phyloP scores from a whole-genome alignment of 2,888 invertebrate genomes.

The Leptinotarsa rubiginosa region DNA sequence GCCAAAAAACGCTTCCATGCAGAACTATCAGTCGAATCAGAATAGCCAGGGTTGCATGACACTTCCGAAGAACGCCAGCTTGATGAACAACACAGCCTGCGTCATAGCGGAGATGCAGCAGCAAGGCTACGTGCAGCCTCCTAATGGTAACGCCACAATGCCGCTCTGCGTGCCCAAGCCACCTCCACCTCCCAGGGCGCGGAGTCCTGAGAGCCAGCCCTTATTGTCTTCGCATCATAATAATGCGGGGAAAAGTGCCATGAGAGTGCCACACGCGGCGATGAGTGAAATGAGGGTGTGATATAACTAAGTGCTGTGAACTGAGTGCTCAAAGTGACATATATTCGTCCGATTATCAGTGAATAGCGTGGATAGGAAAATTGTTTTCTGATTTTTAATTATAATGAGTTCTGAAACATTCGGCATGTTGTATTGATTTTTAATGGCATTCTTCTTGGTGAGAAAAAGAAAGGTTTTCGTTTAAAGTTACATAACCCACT shows the following conservation, averaged over 20 bases:
- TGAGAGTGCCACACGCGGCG: constrained; percentile 82
- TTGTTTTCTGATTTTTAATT: not conserved
- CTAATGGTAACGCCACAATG: constrained; percentile 72
- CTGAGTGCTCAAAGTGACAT: constrained; percentile 48
- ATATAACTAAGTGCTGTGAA: constrained; percentile 64
- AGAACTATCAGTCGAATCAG: constrained; percentile 61
- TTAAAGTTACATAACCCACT: too few relatives aligned
- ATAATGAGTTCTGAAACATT: not conserved
- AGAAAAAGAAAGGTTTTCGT: too few relatives aligned
- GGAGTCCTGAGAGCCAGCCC: constrained; percentile 71
- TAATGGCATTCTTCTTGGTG: too few relatives aligned
- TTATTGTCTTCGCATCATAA: constrained; percentile 67
- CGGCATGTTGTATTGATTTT: too few relatives aligned
- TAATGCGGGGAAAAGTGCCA: constrained; percentile 66
- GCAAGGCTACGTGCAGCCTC: constrained; percentile 71
- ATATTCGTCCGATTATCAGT: constrained; percentile 55
- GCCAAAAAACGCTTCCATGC: constrained; percentile 69
- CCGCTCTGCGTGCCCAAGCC: constrained; percentile 71
- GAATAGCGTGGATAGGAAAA: constrained; percentile 10
- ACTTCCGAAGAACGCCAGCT: constrained; percentile 72
- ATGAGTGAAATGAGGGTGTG: constrained; percentile 93
- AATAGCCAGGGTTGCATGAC: constrained; percentile 66
- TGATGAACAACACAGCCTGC: constrained; percentile 67
- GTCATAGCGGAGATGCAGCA: constrained; percentile 71
- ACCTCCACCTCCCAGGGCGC: constrained; percentile 70